Percentiles rank a stretch among this genome's conserved stretches.
Evolutionary conservation across 1,140 invertebrate species (phyloP).

Genomic region (Drosophila jambulina): DNA sequence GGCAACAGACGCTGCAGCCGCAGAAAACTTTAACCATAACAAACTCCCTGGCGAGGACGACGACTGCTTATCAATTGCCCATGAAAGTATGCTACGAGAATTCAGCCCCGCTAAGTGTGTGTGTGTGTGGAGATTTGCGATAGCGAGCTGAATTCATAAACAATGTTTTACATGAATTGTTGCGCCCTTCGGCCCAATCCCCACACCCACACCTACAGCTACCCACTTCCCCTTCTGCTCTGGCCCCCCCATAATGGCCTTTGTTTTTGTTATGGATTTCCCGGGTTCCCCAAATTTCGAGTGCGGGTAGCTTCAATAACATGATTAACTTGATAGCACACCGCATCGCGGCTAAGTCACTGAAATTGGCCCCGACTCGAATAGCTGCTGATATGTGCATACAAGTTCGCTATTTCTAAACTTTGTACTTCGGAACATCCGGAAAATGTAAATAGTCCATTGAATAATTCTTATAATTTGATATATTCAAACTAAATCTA

Average conservation of each 20-base stretch:
- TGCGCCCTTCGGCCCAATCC: conserved; percentile 38
- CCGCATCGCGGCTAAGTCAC: background rate
- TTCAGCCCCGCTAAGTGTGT: conserved; percentile 3
- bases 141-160: conserved; percentile 68
- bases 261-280: conserved; percentile 34
- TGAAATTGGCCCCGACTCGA: background rate
- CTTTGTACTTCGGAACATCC: background rate
- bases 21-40: conserved; percentile 66
- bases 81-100: conserved; percentile 56
- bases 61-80: conserved; percentile 60
- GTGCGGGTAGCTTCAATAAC: conserved; percentile 22
- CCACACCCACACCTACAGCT: background rate
- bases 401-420: too few species aligned
- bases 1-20: conserved; percentile 14
- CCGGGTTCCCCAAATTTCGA: conserved; percentile 1
- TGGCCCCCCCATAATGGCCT: conserved; percentile 3
- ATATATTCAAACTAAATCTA: too few species aligned
- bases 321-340: conserved; percentile 22
- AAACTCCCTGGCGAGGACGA: conserved; percentile 43
- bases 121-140: conserved; percentile 51
- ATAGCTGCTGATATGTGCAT: background rate
- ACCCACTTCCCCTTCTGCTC: background rate
- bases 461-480: too few species aligned
- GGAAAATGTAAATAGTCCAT: background rate
- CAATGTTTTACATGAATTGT: conserved; percentile 71